Conservation (phyloP, 1,140 invertebrate genomes). For the Eubasilissa regina region DNA sequence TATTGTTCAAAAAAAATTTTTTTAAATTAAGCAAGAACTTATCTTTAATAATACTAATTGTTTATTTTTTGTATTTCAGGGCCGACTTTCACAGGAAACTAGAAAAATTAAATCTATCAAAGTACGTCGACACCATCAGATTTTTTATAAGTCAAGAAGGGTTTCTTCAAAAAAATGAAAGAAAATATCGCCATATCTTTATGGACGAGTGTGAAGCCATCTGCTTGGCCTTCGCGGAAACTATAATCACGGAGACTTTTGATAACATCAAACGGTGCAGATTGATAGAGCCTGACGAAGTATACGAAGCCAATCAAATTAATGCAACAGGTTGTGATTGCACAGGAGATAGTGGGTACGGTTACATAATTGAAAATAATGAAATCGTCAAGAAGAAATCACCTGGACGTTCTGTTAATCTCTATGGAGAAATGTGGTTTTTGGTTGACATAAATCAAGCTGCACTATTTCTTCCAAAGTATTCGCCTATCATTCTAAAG, state of each 20-base stretch:
- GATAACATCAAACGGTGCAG: constrained; percentile 49
- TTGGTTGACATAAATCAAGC: constrained; percentile 67
- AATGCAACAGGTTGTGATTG: not conserved
- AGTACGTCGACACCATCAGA: constrained; percentile 63
- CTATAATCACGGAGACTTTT: constrained; percentile 63
- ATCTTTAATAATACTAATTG: not conserved
- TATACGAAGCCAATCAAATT: constrained; percentile 42
- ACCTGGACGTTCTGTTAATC: not conserved
- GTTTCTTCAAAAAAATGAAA: constrained; percentile 62
- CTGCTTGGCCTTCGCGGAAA: constrained; percentile 62
- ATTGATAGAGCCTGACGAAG: constrained; percentile 45
- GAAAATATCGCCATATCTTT: constrained; percentile 65
- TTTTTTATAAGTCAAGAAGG: constrained; percentile 63
- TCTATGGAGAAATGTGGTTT: constrained; percentile 64
- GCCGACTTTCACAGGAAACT: constrained; percentile 62
- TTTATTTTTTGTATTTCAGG: constrained; percentile 47
- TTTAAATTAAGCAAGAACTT: too few species aligned
- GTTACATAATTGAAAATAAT: constrained; percentile 43
- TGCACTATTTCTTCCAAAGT: constrained; percentile 64
- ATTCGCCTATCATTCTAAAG: constrained; percentile 64
- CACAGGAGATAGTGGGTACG: constrained; percentile 5
- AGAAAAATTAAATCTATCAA: constrained; percentile 61
- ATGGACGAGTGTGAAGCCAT: constrained; percentile 67
- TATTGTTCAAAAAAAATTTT: too few species aligned
- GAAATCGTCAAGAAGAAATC: constrained; percentile 40